Evolutionary conservation across 2,888 invertebrate species (phyloP), one percentile per base, ranked within the genome.

Genomic region (Synergus japonicus): DNA sequence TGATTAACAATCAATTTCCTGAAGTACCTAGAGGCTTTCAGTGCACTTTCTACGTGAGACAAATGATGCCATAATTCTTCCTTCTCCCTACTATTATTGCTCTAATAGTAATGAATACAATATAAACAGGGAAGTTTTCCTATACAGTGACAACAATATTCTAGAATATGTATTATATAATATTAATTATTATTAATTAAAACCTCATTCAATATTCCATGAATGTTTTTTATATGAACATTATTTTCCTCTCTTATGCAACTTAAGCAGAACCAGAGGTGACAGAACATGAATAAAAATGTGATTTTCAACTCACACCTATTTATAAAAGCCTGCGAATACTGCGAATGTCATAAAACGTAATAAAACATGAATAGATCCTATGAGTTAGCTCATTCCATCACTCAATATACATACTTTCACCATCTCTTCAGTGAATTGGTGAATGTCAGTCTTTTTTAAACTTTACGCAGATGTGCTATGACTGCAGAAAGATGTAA

Each of bases 301-400:
- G 49, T 22, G 22, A 76, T 78, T 69, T 54, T 15, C 80, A 81
- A 79, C 83, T 87, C 88, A 86, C 78, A 77, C 81, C 86, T 88
- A 87, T 87, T 87, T 86, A 87, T 88, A 88, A 84, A 86, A 82
- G 7, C 29, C 73, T 37, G 69, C 76, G 79, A 79, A 80, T 46
- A 76, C 78, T 76, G 78, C 46, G 44, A 79, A 18, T 41, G 29
- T 63, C 76, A 43, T 60, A 29, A 64, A 76, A 82, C 78, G 76
- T 80, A 82, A 81, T 82, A 79, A 78, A 67, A 81, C 44, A 67
- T 65, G 44, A 66, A 73, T 64, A 37, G 73, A 73, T 54, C 49
- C n/a, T 73, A 29, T 29, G 22, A 73, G 67, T 49, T 69, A 73
- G 29, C 37, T 73, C 54, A 54, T 69, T 29, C 49, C 49, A 69